Evolutionary conservation across 2,113 vertebrate genomes (phyloP).

Genomic region (Pardalotus punctatus): DNA sequence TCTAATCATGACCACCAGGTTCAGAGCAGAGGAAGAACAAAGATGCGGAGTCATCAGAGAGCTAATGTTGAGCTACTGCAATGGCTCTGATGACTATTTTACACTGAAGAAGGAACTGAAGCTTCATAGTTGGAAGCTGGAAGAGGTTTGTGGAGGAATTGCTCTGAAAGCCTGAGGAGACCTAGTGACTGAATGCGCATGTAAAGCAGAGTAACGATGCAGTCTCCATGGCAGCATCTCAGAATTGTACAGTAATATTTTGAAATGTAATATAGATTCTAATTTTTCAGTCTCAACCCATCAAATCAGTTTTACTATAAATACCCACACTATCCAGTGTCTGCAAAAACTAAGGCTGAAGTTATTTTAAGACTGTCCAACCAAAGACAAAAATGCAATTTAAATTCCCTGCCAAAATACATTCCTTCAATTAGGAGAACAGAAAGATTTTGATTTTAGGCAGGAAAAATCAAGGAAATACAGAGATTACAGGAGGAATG

Average conservation of each 20-base stretch:
- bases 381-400: neutral
- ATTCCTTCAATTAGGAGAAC: neutral
- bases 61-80: neutral
- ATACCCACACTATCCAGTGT: slow-evolving; percentile 20
- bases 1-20: neutral
- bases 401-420: slow-evolving; percentile 11
- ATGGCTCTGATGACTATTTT: neutral
- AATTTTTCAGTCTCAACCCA: slow-evolving; percentile 49
- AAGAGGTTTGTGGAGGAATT: neutral
- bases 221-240: slow-evolving; percentile 49
- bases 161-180: neutral
- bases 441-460: neutral
- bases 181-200: neutral
- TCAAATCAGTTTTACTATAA: slow-evolving; percentile 45
- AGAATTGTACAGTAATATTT: slow-evolving; percentile 41
- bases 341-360: neutral
- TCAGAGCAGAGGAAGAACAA: neutral
- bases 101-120: neutral
- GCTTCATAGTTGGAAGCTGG: neutral
- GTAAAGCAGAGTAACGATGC: slow-evolving; percentile 16
- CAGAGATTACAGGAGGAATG: accelerated
- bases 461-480: neutral
- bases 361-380: slow-evolving; percentile 45
- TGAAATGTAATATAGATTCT: slow-evolving; percentile 52
- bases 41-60: neutral